Base-by-base conservation (phyloP, 1,140 invertebrate species). In the Pseudachorutes palmiensis region DNA sequence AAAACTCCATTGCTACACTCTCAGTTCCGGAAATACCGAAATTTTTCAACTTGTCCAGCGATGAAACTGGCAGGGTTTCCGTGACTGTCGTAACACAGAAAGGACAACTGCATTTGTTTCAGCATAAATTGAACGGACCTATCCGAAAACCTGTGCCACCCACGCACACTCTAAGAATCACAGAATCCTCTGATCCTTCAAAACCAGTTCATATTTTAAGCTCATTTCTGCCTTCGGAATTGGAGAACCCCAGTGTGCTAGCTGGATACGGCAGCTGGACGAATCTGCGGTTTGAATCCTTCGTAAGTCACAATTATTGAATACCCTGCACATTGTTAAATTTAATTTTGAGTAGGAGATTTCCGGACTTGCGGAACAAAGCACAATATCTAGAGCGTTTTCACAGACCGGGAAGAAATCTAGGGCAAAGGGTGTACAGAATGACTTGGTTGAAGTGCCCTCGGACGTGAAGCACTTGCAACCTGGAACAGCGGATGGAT, bases 91-190 rank as follows among this genome's bases (percentile, higher is more conserved):
- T 86, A 0, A 89, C 88, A 0, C 83, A 84, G 70, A 87, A 83
- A 76, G 90, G 90, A 19, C 83, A 87, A 48, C 83, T 88, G 55
- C 85, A 91, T 76, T 79, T 91, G 36, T 93, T 89, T 78, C 82
- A 86, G 70, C 85, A 88, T 70, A 84, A 83, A 69, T 78, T 87
- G 48, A 90, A 90, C 80, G 87, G 87, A 81, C 87, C 62, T 2
- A 32, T 70, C 65, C 76, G 79, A 2, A 91, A 90, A 78, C 87
- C 87, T 0, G 74, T 89, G 0, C 88, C 89, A 77, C 87, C 88
- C 2, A 83, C 82, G 70, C 77, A 86, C 14, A 89, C 84, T 1
- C 77, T 91, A n/a, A 82, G 85, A 75, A 82, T 90, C 32, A 83
- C 83, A 0, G 83, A 83, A 0, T 82, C 86, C 74, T 70, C 75